phyloP scores from a whole-genome alignment of 2,797 vertebrate genomes.

The Sebastiscus tertius region DNA sequence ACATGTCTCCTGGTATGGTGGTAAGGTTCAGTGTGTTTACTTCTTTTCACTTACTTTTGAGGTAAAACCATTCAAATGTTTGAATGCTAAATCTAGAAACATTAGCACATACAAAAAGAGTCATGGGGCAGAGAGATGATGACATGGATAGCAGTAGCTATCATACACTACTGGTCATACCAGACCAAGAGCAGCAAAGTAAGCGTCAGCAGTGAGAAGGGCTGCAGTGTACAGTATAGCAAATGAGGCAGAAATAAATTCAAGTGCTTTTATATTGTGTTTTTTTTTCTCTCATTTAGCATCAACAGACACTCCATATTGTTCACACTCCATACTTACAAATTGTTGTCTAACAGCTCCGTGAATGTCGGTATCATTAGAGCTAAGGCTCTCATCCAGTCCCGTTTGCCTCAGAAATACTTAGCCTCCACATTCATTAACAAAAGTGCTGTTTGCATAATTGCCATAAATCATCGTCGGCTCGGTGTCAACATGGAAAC shows the following conservation, averaged over 20 bases:
- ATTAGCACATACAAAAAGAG: not conserved
- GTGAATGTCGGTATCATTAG: slow-evolving; percentile 1
- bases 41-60: not conserved
- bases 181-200: not conserved
- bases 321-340: not conserved
- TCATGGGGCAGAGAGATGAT: not conserved
- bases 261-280: not conserved
- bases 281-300: not conserved
- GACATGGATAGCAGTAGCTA: fast-evolving
- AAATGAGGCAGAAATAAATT: not conserved
- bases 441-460: slow-evolving; percentile 53
- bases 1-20: not conserved
- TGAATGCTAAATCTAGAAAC: not conserved
- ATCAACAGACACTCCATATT: not conserved
- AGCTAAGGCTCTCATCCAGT: slow-evolving; percentile 2
- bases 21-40: not conserved
- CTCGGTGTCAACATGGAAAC: slow-evolving; percentile 50
- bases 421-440: slow-evolving; percentile 46
- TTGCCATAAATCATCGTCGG: slow-evolving; percentile 60
- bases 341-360: slow-evolving; percentile 16
- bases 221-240: not conserved
- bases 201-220: not conserved
- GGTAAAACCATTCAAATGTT: not conserved
- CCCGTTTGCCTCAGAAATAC: slow-evolving; percentile 17
- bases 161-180: not conserved